A percentile compares a stretch with the other conserved stretches of the same genome.
These are phyloP conservation scores for Decapterus maruadsi DNA, from an alignment of 2,797 vertebrate species.

Conservation along the genomic window DNA sequence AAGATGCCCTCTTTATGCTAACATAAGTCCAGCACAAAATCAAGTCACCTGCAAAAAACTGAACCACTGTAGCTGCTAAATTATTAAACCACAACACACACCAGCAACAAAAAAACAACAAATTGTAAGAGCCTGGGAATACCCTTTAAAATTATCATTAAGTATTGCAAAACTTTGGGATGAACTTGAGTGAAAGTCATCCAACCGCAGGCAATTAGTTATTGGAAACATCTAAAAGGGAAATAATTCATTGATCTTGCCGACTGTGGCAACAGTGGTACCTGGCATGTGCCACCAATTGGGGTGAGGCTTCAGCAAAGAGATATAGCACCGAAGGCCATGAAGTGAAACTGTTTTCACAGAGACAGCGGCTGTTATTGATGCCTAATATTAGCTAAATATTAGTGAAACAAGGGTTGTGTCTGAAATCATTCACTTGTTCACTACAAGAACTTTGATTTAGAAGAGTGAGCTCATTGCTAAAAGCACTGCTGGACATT, in stretches of 20 bases:
- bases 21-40: too few species aligned
- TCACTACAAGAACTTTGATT: too few species aligned
- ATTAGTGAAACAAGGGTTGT: background rate
- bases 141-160: background rate
- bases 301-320: background rate
- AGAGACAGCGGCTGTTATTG: constrained; percentile 2
- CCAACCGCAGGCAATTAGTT: constrained; percentile 4
- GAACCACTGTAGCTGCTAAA: constrained; percentile 3
- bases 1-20: too few species aligned
- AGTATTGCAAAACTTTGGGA: background rate
- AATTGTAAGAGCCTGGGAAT: background rate
- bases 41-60: background rate
- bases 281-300: background rate
- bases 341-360: background rate
- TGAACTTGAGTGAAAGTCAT: background rate
- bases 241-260: constrained; percentile 1
- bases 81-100: constrained; percentile 15
- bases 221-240: background rate
- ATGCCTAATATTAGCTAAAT: background rate
- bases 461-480: too few species aligned
- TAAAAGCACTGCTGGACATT: too few species aligned
- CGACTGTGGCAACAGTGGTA: background rate
- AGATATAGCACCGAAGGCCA: background rate
- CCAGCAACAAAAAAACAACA: background rate
- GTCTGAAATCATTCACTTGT: too few species aligned